These are phyloP conservation scores for Tragulus kanchil DNA, from an alignment of 2,113 vertebrate species.

Conservation along the genomic window DNA sequence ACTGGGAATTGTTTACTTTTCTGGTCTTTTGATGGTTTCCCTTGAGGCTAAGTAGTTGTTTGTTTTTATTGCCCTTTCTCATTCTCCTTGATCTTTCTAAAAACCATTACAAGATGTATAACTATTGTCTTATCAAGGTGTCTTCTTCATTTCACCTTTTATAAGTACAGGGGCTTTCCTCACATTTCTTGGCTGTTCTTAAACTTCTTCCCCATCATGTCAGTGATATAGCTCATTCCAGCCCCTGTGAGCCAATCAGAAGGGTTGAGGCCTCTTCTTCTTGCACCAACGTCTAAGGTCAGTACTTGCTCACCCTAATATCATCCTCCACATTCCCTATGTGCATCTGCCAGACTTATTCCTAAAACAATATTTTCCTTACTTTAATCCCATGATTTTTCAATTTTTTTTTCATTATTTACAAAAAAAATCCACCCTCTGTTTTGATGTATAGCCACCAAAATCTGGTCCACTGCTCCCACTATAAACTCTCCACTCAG, in stretches of 20 bases:
- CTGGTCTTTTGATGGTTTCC: neutral
- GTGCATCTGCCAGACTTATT: neutral
- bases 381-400: neutral
- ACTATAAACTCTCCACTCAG: neutral
- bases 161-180: neutral
- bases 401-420: neutral
- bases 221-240: neutral
- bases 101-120: neutral
- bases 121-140: neutral
- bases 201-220: neutral
- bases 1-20: neutral
- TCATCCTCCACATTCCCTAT: neutral
- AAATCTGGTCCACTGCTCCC: neutral
- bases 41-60: neutral
- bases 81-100: neutral
- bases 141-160: neutral
- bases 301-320: neutral
- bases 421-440: neutral
- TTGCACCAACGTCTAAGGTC: neutral
- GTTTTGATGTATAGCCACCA: neutral
- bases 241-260: neutral
- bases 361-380: neutral
- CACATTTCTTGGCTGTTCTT: neutral
- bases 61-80: neutral
- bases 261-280: neutral